Conservation (phyloP, 2,888 invertebrate species). For the Pristionchus entomophagus region DNA sequence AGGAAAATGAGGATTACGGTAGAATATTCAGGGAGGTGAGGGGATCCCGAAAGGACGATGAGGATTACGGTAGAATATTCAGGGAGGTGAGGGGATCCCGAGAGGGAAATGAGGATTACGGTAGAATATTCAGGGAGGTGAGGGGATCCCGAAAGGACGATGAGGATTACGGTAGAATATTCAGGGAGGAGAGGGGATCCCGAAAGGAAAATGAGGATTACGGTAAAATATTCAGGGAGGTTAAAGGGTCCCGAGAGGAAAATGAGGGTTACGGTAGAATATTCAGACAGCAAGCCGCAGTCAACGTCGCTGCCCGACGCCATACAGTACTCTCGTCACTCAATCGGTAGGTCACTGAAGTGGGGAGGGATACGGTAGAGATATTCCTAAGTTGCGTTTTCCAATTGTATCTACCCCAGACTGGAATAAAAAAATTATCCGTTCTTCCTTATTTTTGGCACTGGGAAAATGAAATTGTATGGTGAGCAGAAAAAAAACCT, state of each 20-base stretch:
- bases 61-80: background rate
- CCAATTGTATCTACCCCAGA: too few species aligned
- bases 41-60: background rate
- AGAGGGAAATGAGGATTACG: background rate
- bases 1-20: background rate
- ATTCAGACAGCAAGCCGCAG: background rate
- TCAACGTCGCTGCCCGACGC: conserved; percentile 5
- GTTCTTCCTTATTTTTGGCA: too few species aligned
- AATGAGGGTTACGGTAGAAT: background rate
- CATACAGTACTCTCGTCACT: conserved; percentile 42
- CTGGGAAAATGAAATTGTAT: too few species aligned
- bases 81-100: conserved; percentile 12
- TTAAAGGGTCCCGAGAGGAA: background rate
- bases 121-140: background rate
- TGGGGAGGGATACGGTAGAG: too few species aligned
- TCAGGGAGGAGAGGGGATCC: conserved; percentile 8
- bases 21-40: background rate
- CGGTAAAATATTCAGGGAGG: background rate
- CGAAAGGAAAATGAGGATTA: background rate
- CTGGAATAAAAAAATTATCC: too few species aligned
- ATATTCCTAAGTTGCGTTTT: too few species aligned
- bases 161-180: background rate
- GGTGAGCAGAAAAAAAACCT: too few species aligned
- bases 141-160: background rate
- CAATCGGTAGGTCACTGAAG: conserved; percentile 35